A percentile compares a stretch with the other conserved stretches of the same genome.
Conservation (phyloP, 2,888 invertebrate genomes). For the Drosophila merina region DNA sequence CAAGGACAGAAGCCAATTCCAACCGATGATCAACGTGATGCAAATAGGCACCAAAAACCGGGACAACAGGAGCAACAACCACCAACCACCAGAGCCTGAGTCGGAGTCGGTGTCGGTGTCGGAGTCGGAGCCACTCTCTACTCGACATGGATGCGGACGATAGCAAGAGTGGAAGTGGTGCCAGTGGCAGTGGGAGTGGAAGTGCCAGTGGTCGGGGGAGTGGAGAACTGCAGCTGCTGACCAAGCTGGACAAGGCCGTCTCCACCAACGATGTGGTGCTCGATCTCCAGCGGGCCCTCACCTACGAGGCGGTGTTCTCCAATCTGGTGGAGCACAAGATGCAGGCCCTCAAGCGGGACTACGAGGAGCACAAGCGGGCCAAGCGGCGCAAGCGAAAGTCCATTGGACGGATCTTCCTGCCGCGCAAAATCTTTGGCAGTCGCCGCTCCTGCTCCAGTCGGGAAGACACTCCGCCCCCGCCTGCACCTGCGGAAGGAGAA, state of each 20-base stretch:
- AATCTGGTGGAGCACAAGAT: slow-evolving; percentile 84
- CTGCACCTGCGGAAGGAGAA: slow-evolving; percentile 20
- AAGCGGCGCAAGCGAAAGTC: slow-evolving; percentile 81
- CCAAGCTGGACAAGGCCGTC: slow-evolving; percentile 83
- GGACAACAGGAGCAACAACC: slow-evolving; percentile 37
- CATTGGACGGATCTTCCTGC: slow-evolving; percentile 81
- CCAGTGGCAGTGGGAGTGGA: slow-evolving; percentile 23
- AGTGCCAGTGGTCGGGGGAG: slow-evolving; percentile 18
- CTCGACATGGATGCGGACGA: slow-evolving; percentile 69
- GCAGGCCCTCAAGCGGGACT: slow-evolving; percentile 83
- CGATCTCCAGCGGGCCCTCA: slow-evolving; percentile 82
- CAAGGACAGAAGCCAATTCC: slow-evolving; percentile 29
- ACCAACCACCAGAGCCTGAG: slow-evolving; percentile 26
- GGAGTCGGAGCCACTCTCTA: slow-evolving; percentile 14
- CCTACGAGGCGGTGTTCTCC: slow-evolving; percentile 83
- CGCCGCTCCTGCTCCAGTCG: slow-evolving; percentile 52
- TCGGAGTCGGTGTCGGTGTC: slow-evolving; percentile 26
- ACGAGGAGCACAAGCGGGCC: slow-evolving; percentile 82
- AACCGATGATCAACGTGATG: slow-evolving; percentile 64
- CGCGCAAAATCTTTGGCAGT: slow-evolving; percentile 80
- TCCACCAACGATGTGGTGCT: slow-evolving; percentile 83
- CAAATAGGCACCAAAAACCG: slow-evolving; percentile 63
- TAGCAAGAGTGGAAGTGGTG: slow-evolving; percentile 65
- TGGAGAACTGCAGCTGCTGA: slow-evolving; percentile 56
- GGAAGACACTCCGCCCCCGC: slow-evolving; percentile 37